These are phyloP conservation scores for Zaprionus gabonicus DNA, from an alignment of 1,140 invertebrate genomes.

Conservation along the genomic window DNA sequence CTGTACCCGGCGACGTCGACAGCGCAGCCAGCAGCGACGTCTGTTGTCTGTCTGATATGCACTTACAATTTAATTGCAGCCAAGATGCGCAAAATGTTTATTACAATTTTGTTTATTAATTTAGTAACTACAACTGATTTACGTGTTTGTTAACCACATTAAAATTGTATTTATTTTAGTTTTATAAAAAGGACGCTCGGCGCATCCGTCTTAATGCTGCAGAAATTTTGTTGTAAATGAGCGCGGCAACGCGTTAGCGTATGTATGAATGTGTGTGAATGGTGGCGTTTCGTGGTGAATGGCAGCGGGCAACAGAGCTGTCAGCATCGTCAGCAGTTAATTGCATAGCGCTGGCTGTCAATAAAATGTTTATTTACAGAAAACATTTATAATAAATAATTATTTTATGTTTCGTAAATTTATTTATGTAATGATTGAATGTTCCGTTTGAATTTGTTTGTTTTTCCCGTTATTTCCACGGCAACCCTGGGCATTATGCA, in stretches of 20 bases:
- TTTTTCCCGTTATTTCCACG: background rate
- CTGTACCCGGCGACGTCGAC: slow-evolving; percentile 61
- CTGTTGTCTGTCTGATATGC: slow-evolving; percentile 32
- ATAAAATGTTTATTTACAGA: background rate
- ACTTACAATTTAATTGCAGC: slow-evolving; percentile 41
- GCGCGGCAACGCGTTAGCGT: slow-evolving; percentile 40
- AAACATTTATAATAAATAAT: background rate
- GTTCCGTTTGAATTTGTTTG: background rate
- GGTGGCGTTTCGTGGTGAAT: slow-evolving; percentile 29
- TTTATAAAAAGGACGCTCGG: slow-evolving; percentile 40
- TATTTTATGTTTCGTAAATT: background rate
- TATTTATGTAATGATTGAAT: background rate
- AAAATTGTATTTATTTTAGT: slow-evolving; percentile 12
- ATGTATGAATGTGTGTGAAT: slow-evolving; percentile 15
- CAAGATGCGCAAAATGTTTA: background rate
- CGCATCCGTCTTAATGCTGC: slow-evolving; percentile 23
- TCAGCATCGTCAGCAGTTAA: background rate
- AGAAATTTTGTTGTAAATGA: slow-evolving; percentile 52
- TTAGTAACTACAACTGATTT: background rate
- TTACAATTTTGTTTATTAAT: background rate
- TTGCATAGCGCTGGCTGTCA: background rate
- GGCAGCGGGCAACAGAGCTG: slow-evolving; percentile 10
- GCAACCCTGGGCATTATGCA: slow-evolving; percentile 8
- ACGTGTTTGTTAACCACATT: slow-evolving; percentile 25
- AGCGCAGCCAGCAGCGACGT: slow-evolving; percentile 31